phyloP scores from a whole-genome alignment of 2,888 invertebrate species.

The Amphipoea oculea region DNA sequence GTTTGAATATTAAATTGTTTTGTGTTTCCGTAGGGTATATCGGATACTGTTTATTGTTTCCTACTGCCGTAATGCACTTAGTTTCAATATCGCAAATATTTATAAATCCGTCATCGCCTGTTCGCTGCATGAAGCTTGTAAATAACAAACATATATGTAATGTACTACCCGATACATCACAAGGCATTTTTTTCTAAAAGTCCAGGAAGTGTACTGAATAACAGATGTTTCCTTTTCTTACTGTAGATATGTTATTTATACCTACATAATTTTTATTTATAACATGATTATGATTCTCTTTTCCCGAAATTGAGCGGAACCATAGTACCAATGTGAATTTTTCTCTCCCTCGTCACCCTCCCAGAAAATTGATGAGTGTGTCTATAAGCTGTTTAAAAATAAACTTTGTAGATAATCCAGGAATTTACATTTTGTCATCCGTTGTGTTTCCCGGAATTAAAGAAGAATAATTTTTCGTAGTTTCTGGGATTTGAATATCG shows the following conservation, averaged over 20 bases:
- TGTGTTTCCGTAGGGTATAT: slow-evolving; percentile 45
- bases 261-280: slow-evolving; percentile 58
- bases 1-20: slow-evolving; percentile 43
- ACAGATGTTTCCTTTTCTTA: slow-evolving; percentile 76
- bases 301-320: slow-evolving; percentile 77
- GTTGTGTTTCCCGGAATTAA: slow-evolving; percentile 7
- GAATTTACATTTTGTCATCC: slow-evolving; percentile 40
- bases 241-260: slow-evolving; percentile 70
- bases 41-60: slow-evolving; percentile 65
- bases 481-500: too few relatives aligned
- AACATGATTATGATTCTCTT: slow-evolving; percentile 66
- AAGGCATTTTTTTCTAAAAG: slow-evolving; percentile 50
- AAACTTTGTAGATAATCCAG: slow-evolving; percentile 29
- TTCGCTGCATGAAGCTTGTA: slow-evolving; percentile 42
- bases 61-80: slow-evolving; percentile 54
- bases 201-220: slow-evolving; percentile 66
- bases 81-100: slow-evolving; percentile 64
- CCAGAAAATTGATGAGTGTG: slow-evolving; percentile 57
- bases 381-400: slow-evolving; percentile 45
- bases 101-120: slow-evolving; percentile 56
- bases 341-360: slow-evolving; percentile 70
- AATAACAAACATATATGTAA: slow-evolving; percentile 50
- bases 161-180: slow-evolving; percentile 38
- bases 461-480: not conserved
- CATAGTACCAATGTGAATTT: slow-evolving; percentile 68